Evolutionary conservation across 2,888 invertebrate species (phyloP), one percentile per base, ranked within the genome.

Genomic region (Kuschelorhynchus macadamiae): DNA sequence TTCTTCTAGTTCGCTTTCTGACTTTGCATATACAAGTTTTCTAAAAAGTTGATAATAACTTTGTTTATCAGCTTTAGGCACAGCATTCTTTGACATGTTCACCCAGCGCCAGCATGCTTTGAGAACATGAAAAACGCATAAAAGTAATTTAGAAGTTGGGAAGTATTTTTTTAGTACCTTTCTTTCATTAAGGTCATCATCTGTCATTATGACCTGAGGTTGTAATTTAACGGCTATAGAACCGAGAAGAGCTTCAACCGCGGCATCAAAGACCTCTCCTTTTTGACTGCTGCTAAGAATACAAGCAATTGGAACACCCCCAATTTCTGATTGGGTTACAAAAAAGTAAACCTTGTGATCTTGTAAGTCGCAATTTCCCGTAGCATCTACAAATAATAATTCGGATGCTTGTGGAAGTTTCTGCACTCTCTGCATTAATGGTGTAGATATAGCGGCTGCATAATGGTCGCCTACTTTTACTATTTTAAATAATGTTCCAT

Each of bases 341-440:
- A 65, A 69, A 44, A 60, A 65, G 36, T 63, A 68, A 33, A 62
- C 14, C 18, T 63, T 63, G 16, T 68, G 68, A 53, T 59, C 52
- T 49, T 64, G 47, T 2, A 52, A 33, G 21, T 68, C 68, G 12
- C 64, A 63, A 14, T 68, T 57, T 7, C 68, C 41, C 0, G 68
- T 49, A 25, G 53, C 16, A 21, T 53, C 21, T 1, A 53, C 53
- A 5, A 53, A 53, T 20, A 53, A 20, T n/a, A 53, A 18, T 20
- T 53, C 53, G 1, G 33, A 36, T 12, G 36, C 4, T 16, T 16
- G 16, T 9, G 33, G 11, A 30, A 52, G 36, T 2, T 18, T 39
- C 39, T 12, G 4, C 20, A 56, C 62, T n/a, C 71, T 41, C 21
- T 71, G 56, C 67, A 68, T 71, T 46, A 71, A 3, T 0, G 67